Evolutionary conservation across 1,140 invertebrate species (phyloP), one percentile per base, ranked within the genome.

Genomic region (Mizuhopecten yessoensis): DNA sequence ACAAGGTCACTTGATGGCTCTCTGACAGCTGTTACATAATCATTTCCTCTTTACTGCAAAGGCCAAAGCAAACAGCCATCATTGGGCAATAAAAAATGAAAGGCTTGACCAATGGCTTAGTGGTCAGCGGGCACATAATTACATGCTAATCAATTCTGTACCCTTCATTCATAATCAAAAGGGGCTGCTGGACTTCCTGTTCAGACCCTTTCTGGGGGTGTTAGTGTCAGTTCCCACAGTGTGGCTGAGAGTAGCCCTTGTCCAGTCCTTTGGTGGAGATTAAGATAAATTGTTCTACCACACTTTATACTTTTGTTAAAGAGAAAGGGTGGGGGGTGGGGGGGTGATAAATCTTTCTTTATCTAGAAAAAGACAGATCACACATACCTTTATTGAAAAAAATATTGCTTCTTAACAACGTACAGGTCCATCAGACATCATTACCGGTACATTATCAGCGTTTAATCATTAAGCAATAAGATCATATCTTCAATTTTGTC

Each of bases 141-240:
- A 75, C 17, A 75, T 7, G 57, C 9, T 75, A 75, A 75, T 75
- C 57, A 17, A 17, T 75, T 75, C 57, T 75, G 57, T 23, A 75
- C 57, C 57, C 57, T 75, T 75, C 57, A 75, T 75, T n/a, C 57
- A n/a, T 75, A 75, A 75, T 75, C 57, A 75, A 75, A 75, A 75
- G 57, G 57, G 57, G 57, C 57, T 75, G 57, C 57, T 75, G 57
- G 57, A 75, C 57, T 75, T 75, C 57, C 57, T 75, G 57, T 75
- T n/a, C 57, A n/a, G 57, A 20, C 11, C 57, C 23, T 5, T 75
- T 29, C 23, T 75, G 23, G 5, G 1, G 57, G 20, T 49, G 45
- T 49, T 49, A 49, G 45, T 10, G 45, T 75, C 57, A 5, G 57
- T 75, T 75, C 57, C 57, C 57, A 75, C 57, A 75, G 23, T n/a